These are phyloP conservation scores for Atherinomorus stipes DNA, from an alignment of 2,113 vertebrate species.

Conservation along the genomic window DNA sequence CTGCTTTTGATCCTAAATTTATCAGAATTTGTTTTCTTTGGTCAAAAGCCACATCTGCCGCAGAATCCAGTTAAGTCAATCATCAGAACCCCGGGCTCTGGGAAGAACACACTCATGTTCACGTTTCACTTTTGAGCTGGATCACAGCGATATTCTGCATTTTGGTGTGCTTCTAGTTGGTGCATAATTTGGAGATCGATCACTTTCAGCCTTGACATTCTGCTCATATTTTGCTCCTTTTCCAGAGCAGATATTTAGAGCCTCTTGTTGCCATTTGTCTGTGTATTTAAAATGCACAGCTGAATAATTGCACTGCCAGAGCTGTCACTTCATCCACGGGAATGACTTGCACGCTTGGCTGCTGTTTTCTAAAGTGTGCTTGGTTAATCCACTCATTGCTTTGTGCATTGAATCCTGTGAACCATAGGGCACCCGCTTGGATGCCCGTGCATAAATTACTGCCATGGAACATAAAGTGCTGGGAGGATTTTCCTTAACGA, in stretches of 20 bases:
- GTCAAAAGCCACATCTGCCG: conserved; percentile 52
- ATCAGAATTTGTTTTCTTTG: conserved; percentile 40
- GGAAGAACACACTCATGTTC: conserved; percentile 22
- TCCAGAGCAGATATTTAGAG: conserved; percentile 33
- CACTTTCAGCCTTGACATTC: conserved; percentile 53
- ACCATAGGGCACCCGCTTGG: conserved; percentile 80
- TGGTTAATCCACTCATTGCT: conserved; percentile 85
- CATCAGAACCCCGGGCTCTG: background rate
- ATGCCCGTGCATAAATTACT: conserved; percentile 86
- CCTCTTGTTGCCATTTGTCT: conserved; percentile 58
- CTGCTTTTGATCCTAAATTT: conserved; percentile 43
- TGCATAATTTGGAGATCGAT: conserved; percentile 39
- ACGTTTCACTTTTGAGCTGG: conserved; percentile 12
- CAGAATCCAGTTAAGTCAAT: conserved; percentile 33
- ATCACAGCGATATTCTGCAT: conserved; percentile 20
- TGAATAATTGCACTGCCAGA: conserved; percentile 76
- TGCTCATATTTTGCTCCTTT: conserved; percentile 50
- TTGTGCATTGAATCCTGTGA: conserved; percentile 81
- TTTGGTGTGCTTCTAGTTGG: background rate
- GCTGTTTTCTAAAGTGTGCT: conserved; percentile 77
- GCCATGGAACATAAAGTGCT: conserved; percentile 83
- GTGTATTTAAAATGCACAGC: conserved; percentile 75
- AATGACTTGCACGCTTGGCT: conserved; percentile 82
- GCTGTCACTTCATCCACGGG: conserved; percentile 76
- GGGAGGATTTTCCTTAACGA: conserved; percentile 85